phyloP scores from a whole-genome alignment of 2,888 invertebrate species.

The Proisotoma minuta region DNA sequence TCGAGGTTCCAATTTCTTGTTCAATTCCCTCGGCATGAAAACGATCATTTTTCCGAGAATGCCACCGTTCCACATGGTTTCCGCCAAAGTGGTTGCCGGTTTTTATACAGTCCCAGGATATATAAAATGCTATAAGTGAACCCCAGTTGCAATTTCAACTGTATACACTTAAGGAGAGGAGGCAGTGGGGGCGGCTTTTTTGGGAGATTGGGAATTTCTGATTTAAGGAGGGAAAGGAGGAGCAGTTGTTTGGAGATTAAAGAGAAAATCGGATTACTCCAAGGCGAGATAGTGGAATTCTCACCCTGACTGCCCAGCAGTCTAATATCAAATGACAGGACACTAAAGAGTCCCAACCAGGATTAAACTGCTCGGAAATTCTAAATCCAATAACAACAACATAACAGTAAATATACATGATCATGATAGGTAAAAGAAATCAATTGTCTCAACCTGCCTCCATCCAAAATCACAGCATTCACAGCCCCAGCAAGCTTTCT shows the following conservation, averaged over 20 bases:
- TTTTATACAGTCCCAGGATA: background rate
- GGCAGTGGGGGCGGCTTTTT: background rate
- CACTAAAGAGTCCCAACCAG: background rate
- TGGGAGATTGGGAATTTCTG: conserved; percentile 35
- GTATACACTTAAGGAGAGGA: conserved; percentile 8
- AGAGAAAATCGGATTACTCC: conserved; percentile 40
- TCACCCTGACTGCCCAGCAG: background rate
- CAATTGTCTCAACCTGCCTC: too few species aligned
- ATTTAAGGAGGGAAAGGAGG: conserved; percentile 41
- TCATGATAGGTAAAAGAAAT: too few species aligned
- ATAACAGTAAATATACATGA: too few species aligned
- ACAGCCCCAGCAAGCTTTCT: too few species aligned
- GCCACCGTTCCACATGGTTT: conserved; percentile 11
- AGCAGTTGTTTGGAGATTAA: conserved; percentile 46
- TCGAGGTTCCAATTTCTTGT: conserved; percentile 41
- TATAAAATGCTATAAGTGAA: background rate
- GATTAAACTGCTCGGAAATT: too few species aligned
- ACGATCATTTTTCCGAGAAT: conserved; percentile 38
- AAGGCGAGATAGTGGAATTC: conserved; percentile 13
- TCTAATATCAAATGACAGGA: background rate
- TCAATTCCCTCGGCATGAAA: conserved; percentile 35
- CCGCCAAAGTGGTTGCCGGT: conserved; percentile 6
- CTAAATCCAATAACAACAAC: too few species aligned
- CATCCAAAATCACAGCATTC: too few species aligned
- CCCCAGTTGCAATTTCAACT: conserved; percentile 6